Evolutionary conservation across 2,113 vertebrate species (phyloP).

Genomic region (Hippoglossus stenolepis): DNA sequence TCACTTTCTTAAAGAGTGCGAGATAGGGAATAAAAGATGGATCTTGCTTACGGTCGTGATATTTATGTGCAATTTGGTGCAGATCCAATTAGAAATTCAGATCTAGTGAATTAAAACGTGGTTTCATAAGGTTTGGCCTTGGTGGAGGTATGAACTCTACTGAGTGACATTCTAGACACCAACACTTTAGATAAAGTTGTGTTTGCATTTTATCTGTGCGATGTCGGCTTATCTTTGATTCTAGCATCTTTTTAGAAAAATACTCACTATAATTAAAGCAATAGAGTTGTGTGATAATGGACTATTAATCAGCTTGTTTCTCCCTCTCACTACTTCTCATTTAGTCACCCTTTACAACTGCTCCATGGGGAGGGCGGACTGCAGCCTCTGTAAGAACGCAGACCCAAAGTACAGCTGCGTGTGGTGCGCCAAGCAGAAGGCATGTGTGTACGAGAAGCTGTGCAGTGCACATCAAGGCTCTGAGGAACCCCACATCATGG

Average conservation of each 20-base stretch:
- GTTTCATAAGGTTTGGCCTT: too few relatives aligned
- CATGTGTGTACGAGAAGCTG: constrained; percentile 87
- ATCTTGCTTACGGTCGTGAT: too few relatives aligned
- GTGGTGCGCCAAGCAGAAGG: constrained; percentile 86
- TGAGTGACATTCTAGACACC: neutral
- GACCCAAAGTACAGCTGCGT: constrained; percentile 84
- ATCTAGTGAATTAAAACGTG: too few relatives aligned
- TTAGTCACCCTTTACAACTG: constrained; percentile 95
- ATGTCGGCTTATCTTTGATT: neutral
- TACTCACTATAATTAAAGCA: too few relatives aligned
- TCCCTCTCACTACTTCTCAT: neutral
- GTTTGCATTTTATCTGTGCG: too few relatives aligned
- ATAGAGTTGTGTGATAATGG: too few relatives aligned
- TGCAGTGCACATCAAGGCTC: constrained; percentile 71
- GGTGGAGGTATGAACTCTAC: too few relatives aligned
- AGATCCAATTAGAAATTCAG: too few relatives aligned
- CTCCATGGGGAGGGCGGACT: constrained; percentile 90
- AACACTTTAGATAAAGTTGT: neutral
- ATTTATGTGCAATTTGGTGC: too few relatives aligned
- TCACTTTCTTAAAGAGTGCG: too few relatives aligned
- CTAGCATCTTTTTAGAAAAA: neutral
- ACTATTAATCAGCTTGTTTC: neutral
- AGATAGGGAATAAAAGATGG: too few relatives aligned
- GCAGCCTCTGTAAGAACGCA: constrained; percentile 91
- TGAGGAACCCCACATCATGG: neutral